phyloP scores from a whole-genome alignment of 2,113 vertebrate species.

The Sylvilagus bachmani region DNA sequence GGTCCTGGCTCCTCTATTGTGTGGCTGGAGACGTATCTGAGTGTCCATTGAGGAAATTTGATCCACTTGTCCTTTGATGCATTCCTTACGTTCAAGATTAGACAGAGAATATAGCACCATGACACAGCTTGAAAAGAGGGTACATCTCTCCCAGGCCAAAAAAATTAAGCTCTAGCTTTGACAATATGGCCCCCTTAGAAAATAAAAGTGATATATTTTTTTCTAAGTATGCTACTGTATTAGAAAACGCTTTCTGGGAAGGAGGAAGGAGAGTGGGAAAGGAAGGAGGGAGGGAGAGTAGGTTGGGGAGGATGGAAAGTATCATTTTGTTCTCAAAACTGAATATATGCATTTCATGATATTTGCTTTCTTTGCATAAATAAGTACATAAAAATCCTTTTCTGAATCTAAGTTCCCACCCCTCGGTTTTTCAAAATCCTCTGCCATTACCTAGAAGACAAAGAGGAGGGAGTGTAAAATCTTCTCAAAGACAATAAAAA shows the following conservation, averaged over 20 bases:
- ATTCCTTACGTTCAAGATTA: slow-evolving; percentile 80
- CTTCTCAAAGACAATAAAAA: slow-evolving; percentile 35
- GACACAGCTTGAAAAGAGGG: not conserved
- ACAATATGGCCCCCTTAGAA: not conserved
- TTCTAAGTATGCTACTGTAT: slow-evolving; percentile 26
- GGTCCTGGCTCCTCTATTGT: too few species aligned
- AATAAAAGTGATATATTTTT: not conserved
- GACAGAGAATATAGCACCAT: not conserved
- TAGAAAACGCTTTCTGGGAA: not conserved
- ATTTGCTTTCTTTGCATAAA: too few species aligned
- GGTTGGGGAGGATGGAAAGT: too few species aligned
- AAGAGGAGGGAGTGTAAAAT: slow-evolving; percentile 29
- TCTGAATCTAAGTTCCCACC: slow-evolving; percentile 12
- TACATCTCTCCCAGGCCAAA: not conserved
- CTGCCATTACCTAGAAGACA: slow-evolving; percentile 52
- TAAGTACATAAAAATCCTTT: not conserved
- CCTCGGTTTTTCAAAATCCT: slow-evolving; percentile 33
- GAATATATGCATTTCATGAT: too few species aligned
- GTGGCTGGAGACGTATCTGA: slow-evolving; percentile 78
- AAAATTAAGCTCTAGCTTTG: not conserved
- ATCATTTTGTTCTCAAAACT: too few species aligned
- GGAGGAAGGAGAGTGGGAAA: too few species aligned
- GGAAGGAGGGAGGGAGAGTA: too few species aligned
- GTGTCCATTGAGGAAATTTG: slow-evolving; percentile 82
- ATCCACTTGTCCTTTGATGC: slow-evolving; percentile 81